These are phyloP conservation scores for Drosophila maculinotata DNA, from an alignment of 2,888 invertebrate species.

Conservation along the genomic window DNA sequence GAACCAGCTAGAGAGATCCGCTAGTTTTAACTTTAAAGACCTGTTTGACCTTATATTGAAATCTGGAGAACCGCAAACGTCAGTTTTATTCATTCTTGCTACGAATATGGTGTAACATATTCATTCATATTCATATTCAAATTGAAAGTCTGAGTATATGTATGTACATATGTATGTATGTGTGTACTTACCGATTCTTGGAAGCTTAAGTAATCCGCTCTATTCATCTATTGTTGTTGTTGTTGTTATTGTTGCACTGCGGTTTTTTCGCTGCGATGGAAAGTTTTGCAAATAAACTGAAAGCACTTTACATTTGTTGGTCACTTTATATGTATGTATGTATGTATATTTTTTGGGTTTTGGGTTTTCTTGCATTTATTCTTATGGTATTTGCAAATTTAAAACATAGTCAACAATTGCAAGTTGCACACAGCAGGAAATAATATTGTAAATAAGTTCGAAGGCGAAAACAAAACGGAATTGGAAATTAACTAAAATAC, in stretches of 20 bases:
- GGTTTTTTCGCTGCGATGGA: constrained; percentile 24
- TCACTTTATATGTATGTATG: constrained; percentile 21
- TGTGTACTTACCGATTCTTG: constrained; percentile 64
- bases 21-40: constrained; percentile 6
- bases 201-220: constrained; percentile 67
- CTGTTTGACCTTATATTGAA: not conserved
- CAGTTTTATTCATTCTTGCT: constrained; percentile 4
- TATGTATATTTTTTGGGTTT: too few relatives aligned
- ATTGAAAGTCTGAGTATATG: not conserved
- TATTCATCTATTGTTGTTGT: constrained; percentile 2
- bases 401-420: constrained; percentile 56
- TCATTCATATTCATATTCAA: not conserved
- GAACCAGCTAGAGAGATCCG: not conserved
- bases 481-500: constrained; percentile 53
- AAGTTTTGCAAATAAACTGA: constrained; percentile 51
- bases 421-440: constrained; percentile 25
- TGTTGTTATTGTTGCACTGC: not conserved
- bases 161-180: not conserved
- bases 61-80: not conserved
- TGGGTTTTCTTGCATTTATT: constrained; percentile 30
- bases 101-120: constrained; percentile 6
- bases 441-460: constrained; percentile 35
- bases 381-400: constrained; percentile 42
- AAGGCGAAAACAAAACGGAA: constrained; percentile 59
- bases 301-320: constrained; percentile 52